Conservation (phyloP, 2,888 invertebrate genomes). For the Saturnia pavonia region DNA sequence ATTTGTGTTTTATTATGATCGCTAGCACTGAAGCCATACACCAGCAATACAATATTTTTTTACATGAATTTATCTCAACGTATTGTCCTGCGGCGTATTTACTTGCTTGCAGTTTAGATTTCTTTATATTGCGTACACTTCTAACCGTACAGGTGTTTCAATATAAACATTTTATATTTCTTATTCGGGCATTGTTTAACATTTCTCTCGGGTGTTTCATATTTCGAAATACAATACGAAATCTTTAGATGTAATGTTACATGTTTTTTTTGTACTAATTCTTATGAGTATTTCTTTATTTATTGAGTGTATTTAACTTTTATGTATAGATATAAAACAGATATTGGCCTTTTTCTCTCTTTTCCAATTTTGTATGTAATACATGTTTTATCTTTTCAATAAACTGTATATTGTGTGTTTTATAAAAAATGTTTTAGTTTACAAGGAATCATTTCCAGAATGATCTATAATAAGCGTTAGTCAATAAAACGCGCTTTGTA, state of each 20-base stretch:
- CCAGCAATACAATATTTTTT: not conserved
- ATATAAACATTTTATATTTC: not conserved
- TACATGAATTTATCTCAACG: constrained; percentile 12
- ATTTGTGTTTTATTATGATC: not conserved
- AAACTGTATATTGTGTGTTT: no score
- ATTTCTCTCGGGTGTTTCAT: not conserved
- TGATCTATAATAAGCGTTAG: no score
- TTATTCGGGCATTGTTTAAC: not conserved
- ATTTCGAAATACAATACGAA: not conserved
- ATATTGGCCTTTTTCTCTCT: no score
- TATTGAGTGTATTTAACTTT: no score
- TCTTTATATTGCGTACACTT: not conserved
- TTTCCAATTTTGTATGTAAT: no score
- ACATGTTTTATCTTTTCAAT: no score
- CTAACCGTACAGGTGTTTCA: not conserved
- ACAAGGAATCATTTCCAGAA: no score
- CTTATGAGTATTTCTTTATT: no score
- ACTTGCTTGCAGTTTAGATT: constrained; percentile 15
- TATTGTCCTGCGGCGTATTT: constrained; percentile 15
- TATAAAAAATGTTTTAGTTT: no score
- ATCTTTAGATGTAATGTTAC: not conserved
- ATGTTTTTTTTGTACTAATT: no score
- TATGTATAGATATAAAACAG: no score
- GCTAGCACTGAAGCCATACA: not conserved
- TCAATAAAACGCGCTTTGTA: no score